phyloP scores from a whole-genome alignment of 2,113 vertebrate genomes.

The Dunckerocampus dactyliophorus region DNA sequence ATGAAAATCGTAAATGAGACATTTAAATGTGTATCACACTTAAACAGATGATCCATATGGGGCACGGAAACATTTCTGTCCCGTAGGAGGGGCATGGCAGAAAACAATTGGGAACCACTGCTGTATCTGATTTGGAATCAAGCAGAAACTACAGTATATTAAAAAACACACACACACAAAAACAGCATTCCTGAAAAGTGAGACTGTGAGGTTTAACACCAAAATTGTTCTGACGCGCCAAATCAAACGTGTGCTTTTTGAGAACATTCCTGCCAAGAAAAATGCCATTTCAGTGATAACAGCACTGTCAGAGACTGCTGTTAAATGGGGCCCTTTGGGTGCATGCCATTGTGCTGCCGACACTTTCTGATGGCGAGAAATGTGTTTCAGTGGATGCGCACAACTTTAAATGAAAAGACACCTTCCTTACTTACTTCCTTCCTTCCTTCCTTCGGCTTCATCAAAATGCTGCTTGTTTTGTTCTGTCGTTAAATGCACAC shows the following conservation, averaged over 20 bases:
- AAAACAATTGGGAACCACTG: no score
- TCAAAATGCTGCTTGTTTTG: neutral
- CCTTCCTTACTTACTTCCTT: no score
- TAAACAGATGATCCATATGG: no score
- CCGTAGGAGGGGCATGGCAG: no score
- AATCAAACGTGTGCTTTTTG: neutral
- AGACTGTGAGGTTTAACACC: neutral
- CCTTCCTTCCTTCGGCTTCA: neutral
- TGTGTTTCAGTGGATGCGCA: slow-evolving; percentile 11
- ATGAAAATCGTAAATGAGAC: no score
- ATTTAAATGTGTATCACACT: no score
- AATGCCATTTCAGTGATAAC: neutral
- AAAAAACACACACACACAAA: neutral
- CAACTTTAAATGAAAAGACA: slow-evolving; percentile 8
- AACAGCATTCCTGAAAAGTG: neutral
- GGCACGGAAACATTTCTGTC: no score
- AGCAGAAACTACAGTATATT: no score
- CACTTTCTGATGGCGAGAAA: slow-evolving; percentile 8
- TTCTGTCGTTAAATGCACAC: no score
- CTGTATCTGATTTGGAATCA: no score
- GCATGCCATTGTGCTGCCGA: neutral
- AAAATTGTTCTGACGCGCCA: neutral
- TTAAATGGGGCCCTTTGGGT: neutral
- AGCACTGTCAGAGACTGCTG: neutral
- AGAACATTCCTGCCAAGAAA: neutral